Percentiles rank a stretch among this genome's conserved stretches.
Evolutionary conservation across 2,797 vertebrate species (phyloP).

Genomic region (Tenualosa ilisha): DNA sequence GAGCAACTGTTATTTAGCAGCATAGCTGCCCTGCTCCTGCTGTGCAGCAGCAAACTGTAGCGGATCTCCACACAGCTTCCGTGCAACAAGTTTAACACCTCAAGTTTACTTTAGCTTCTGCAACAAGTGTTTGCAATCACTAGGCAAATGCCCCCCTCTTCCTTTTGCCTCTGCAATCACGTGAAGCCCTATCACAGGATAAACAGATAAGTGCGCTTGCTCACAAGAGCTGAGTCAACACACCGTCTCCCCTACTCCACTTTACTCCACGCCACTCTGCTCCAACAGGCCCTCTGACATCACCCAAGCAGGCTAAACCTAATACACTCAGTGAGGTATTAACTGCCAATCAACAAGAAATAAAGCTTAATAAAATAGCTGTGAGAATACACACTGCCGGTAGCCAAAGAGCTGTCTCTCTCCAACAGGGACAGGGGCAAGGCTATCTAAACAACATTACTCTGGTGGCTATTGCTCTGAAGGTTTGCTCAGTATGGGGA

Average conservation of each 20-base stretch:
- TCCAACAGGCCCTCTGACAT: background rate
- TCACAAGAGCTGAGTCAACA: conserved; percentile 66
- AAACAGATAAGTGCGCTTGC: conserved; percentile 69
- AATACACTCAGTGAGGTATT: background rate
- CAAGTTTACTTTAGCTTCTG: background rate
- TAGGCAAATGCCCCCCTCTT: background rate
- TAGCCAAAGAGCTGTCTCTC: background rate
- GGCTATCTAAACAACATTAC: conserved; percentile 18
- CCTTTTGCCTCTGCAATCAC: background rate
- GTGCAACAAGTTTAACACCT: background rate
- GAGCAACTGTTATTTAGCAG: background rate
- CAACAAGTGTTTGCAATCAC: background rate
- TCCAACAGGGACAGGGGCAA: background rate
- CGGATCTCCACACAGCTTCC: background rate
- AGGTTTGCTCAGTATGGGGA: background rate
- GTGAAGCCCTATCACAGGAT: conserved; percentile 53
- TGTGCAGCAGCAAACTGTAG: background rate
- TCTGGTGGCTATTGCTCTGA: background rate
- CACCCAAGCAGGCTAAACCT: background rate
- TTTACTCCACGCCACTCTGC: background rate
- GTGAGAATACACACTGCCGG: background rate
- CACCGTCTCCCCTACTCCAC: background rate
- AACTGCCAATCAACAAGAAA: conserved; percentile 3
- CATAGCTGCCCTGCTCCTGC: background rate
- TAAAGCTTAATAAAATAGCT: background rate